phyloP scores from a whole-genome alignment of 1,140 invertebrate genomes.

The Proctacanthus coquilletti region DNA sequence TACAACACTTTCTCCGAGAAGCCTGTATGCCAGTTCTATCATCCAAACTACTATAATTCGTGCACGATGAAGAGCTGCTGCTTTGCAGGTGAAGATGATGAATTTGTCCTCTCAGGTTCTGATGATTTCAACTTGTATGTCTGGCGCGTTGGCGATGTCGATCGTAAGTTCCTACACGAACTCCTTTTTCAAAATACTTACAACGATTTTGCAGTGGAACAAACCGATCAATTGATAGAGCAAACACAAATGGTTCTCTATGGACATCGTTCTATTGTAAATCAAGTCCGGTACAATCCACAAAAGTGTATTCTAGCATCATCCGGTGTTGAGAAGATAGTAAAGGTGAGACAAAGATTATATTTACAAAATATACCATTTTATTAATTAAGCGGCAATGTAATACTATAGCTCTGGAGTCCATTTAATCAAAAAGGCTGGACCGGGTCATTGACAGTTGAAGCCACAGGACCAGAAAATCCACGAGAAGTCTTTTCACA shows the following conservation, averaged over 20 bases:
- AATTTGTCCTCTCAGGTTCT: slow-evolving; percentile 80
- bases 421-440: slow-evolving; percentile 47
- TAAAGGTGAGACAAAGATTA: slow-evolving; percentile 45
- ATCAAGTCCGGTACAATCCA: slow-evolving; percentile 85
- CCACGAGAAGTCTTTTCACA: slow-evolving; percentile 68
- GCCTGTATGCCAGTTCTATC: slow-evolving; percentile 72
- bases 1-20: slow-evolving; percentile 51
- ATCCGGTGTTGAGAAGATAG: slow-evolving; percentile 89
- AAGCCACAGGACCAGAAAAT: slow-evolving; percentile 42
- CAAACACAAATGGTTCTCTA: slow-evolving; percentile 66
- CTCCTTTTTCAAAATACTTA: background rate
- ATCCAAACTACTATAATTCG: slow-evolving; percentile 85
- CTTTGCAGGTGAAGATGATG: slow-evolving; percentile 79
- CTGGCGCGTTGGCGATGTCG: slow-evolving; percentile 61
- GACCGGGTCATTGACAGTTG: slow-evolving; percentile 37
- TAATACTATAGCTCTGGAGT: slow-evolving; percentile 70
- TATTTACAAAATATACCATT: background rate
- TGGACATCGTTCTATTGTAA: slow-evolving; percentile 89
- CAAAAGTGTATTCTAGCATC: slow-evolving; percentile 74
- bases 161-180: slow-evolving; percentile 29
- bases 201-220: slow-evolving; percentile 17
- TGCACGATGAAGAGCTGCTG: slow-evolving; percentile 95
- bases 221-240: slow-evolving; percentile 37
- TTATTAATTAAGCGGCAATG: too few species aligned
- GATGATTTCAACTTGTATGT: slow-evolving; percentile 93